Evolutionary conservation across 2,113 vertebrate genomes (phyloP).

Genomic region (Artemisiospiza belli): DNA sequence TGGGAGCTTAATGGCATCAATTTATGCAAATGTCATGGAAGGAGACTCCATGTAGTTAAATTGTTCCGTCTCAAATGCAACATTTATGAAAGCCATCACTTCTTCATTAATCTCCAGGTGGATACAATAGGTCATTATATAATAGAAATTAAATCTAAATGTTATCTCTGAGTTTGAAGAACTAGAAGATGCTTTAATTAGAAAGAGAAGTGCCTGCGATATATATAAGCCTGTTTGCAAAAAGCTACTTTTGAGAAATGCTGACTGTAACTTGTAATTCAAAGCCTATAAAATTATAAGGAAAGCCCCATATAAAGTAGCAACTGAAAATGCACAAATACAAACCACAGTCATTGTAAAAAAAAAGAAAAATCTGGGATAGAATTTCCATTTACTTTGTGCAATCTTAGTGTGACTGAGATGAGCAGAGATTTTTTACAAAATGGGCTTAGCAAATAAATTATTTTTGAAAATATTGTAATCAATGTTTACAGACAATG

Average conservation of each 20-base stretch:
- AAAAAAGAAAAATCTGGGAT: not conserved
- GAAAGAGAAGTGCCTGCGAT: not conserved
- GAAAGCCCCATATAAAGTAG: not conserved
- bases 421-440: not conserved
- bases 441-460: not conserved
- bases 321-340: not conserved
- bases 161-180: not conserved
- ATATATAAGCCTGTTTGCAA: not conserved
- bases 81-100: conserved; percentile 18
- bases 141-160: conserved; percentile 2
- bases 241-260: not conserved
- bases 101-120: not conserved
- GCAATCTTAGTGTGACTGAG: not conserved
- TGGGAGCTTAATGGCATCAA: conserved; percentile 35
- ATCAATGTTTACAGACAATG: not conserved
- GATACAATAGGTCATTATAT: not conserved
- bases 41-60: not conserved
- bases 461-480: not conserved
- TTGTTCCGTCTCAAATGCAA: not conserved
- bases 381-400: not conserved
- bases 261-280: not conserved
- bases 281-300: not conserved
- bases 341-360: not conserved
- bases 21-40: conserved; percentile 23
- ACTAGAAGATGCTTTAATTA: not conserved